Evolutionary conservation across 2,888 invertebrate genomes (phyloP).

Genomic region (Chamaedrilus cognettii): DNA sequence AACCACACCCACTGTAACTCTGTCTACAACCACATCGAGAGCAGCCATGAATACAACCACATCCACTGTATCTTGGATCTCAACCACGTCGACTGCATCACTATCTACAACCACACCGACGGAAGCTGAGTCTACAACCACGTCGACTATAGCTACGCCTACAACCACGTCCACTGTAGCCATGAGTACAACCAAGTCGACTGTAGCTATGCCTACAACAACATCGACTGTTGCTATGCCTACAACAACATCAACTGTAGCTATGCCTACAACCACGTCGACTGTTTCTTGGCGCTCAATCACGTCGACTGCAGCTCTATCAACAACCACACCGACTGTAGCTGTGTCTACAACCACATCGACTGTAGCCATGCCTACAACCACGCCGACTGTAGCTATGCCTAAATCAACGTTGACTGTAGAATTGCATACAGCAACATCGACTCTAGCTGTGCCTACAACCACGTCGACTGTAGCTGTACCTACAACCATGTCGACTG

Average conservation of each 20-base stretch:
- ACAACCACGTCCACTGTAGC: neutral
- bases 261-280: neutral
- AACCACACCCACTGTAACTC: neutral
- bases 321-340: no score
- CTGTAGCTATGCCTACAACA: neutral
- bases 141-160: neutral
- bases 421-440: no score
- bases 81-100: neutral
- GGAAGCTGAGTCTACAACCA: neutral
- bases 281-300: no score
- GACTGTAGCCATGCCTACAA: no score
- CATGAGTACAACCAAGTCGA: neutral
- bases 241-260: neutral
- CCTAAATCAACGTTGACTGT: no score
- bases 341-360: no score
- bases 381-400: no score
- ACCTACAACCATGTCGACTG: no score
- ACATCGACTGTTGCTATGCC: neutral
- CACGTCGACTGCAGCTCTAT: no score
- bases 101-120: neutral
- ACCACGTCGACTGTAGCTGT: no score
- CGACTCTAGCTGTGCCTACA: no score
- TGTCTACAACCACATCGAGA: neutral
- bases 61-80: neutral
- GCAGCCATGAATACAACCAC: neutral